Conservation (phyloP, 1,140 invertebrate genomes). For the Yoshiicerus persimilis region DNA sequence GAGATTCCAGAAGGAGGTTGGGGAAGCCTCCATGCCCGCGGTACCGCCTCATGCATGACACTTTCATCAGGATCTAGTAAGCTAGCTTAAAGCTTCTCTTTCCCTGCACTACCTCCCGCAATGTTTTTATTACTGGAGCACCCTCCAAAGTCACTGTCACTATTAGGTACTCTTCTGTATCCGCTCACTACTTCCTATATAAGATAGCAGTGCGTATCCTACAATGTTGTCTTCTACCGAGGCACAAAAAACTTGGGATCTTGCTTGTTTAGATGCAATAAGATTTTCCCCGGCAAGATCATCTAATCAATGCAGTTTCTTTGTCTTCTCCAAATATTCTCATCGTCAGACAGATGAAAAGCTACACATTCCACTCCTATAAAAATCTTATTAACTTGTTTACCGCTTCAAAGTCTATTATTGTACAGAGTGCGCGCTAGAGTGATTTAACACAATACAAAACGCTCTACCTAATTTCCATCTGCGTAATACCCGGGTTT, state of each 20-base stretch:
- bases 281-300: background rate
- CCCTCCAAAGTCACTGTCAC: slow-evolving; percentile 5
- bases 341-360: background rate
- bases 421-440: background rate
- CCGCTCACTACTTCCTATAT: background rate
- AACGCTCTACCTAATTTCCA: background rate
- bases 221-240: background rate
- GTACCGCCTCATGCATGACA: slow-evolving; percentile 43
- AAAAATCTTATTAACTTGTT: background rate
- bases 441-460: background rate
- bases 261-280: background rate
- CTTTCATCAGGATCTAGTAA: slow-evolving; percentile 35
- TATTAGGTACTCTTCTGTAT: background rate
- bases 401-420: background rate
- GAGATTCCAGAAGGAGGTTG: slow-evolving; percentile 32
- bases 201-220: background rate
- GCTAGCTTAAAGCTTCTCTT: slow-evolving; percentile 22
- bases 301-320: background rate
- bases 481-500: background rate
- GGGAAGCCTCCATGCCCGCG: slow-evolving; percentile 34
- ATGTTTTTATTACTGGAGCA: background rate
- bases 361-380: background rate
- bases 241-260: background rate
- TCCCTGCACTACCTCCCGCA: background rate
- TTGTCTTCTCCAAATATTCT: background rate